Evolutionary conservation across 2,797 vertebrate genomes (phyloP).

Genomic region (Sphenopsis melanotis): DNA sequence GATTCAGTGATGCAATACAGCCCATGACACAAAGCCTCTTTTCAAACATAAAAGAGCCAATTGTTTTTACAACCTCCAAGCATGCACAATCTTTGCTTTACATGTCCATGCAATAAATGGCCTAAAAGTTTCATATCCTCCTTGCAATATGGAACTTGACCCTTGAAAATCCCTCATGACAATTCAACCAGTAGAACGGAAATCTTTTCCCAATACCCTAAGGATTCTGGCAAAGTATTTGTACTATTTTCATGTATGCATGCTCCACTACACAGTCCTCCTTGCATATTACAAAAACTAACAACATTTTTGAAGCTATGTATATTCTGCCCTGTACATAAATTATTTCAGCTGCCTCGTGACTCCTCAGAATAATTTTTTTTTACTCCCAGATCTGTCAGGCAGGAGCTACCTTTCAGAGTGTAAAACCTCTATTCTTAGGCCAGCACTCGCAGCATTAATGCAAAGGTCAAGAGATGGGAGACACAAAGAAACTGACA

Average conservation of each 20-base stretch:
- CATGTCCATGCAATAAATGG: conserved; percentile 45
- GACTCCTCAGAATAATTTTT: background rate
- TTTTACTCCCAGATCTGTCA: background rate
- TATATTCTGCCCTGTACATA: background rate
- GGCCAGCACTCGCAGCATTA: background rate
- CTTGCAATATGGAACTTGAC: conserved; percentile 54
- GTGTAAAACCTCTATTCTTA: background rate
- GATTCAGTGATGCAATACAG: conserved; percentile 46
- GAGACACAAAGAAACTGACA: background rate
- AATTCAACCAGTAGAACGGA: conserved; percentile 52
- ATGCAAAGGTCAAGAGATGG: background rate
- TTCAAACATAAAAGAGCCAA: conserved; percentile 59
- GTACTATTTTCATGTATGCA: conserved; percentile 36
- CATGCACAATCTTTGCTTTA: conserved; percentile 42
- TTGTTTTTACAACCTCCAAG: conserved; percentile 64
- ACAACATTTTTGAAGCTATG: conserved; percentile 1
- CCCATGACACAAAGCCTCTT: conserved; percentile 51
- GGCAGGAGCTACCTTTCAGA: background rate
- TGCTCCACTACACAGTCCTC: background rate
- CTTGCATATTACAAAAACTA: conserved; percentile 11
- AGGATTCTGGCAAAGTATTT: conserved; percentile 49
- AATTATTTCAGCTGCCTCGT: conserved; percentile 5
- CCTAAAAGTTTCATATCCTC: conserved; percentile 62
- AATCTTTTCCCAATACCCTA: conserved; percentile 51
- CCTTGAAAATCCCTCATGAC: conserved; percentile 61